These are phyloP conservation scores for Bos indicus DNA, from an alignment of 2,113 vertebrate genomes.

Conservation along the genomic window DNA sequence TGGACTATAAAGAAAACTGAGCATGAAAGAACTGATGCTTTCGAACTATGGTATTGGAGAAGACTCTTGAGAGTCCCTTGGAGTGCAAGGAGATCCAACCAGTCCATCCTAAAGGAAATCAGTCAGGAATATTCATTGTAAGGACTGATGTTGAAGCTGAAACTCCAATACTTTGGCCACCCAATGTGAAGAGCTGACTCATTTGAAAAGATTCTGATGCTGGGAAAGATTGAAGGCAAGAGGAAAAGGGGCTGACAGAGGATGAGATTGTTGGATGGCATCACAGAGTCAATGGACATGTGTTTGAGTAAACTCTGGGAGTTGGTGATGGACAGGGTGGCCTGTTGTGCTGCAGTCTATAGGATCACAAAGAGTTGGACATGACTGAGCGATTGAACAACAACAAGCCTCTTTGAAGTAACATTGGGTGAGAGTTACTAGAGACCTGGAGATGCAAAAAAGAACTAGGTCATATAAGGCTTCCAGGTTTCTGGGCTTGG, in stretches of 20 bases:
- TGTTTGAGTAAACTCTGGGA: not conserved
- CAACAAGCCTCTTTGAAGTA: not conserved
- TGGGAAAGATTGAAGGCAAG: not conserved
- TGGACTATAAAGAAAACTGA: not conserved
- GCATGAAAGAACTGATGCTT: accelerated
- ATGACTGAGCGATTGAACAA: not conserved
- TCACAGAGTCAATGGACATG: not conserved
- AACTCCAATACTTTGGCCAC: not conserved
- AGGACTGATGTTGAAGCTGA: not conserved
- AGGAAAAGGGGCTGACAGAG: not conserved
- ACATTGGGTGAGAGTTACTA: no score
- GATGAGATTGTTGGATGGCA: not conserved
- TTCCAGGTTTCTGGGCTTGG: not conserved
- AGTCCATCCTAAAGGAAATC: not conserved
- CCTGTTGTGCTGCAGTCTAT: not conserved
- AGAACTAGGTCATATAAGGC: not conserved
- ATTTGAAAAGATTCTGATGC: not conserved
- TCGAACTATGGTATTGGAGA: not conserved
- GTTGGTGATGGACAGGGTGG: not conserved
- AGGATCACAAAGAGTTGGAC: not conserved
- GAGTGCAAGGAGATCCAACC: not conserved
- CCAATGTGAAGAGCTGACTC: not conserved
- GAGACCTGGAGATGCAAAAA: not conserved
- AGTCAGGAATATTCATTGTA: not conserved
- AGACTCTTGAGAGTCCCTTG: not conserved